Evolutionary conservation across 2,113 vertebrate species (phyloP), one percentile per base, ranked within the genome.

Genomic region (Pluvianellus socialis): DNA sequence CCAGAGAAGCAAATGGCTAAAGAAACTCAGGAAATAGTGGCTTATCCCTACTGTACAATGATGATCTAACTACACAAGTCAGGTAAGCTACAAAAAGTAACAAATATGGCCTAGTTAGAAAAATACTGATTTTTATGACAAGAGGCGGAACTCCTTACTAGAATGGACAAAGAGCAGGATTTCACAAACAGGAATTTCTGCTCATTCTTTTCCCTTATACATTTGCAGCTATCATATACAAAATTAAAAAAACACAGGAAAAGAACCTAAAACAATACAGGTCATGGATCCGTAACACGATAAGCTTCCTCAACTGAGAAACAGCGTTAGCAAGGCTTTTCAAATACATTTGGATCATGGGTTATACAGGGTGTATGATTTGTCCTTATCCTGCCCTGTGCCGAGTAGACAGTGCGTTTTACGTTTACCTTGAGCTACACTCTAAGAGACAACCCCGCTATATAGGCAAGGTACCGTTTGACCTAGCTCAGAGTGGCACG

Each of bases 401-500:
- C 82, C 83, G 92, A 55, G 26, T 0, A 96, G 92, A 83, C 58
- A 58, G 71, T 3, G 9, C 2, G 1, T 86, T 95, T 88, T 50
- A 53, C 73, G 73, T 80, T 94, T 90, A 85, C 81, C 70, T 81
- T 74, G 65, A 84, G 72, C 56, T 81, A 16, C 55, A 42, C 35
- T 81, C 58, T 38, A 72, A 70, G 81, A 94, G 81, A 90, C 87
- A 85, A 50, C 35, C 81, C 88, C 20, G 9, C 85, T 85, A 75
- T 18, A 82, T 28, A 53, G 55, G 52, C 77, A 94, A 89, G 76
- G 49, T 40, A 87, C 86, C 71, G 52, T 63, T 40, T 79, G 95
- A 93, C 87, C 93, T 96, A 91, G 38, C 71, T 96, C 89, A 44
- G 26, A 81, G 71, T 13, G 62, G 49, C 66, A 76, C 90, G 92